These are phyloP conservation scores for Drosophila fulvimacula DNA, from an alignment of 2,888 invertebrate genomes.

Conservation along the genomic window DNA sequence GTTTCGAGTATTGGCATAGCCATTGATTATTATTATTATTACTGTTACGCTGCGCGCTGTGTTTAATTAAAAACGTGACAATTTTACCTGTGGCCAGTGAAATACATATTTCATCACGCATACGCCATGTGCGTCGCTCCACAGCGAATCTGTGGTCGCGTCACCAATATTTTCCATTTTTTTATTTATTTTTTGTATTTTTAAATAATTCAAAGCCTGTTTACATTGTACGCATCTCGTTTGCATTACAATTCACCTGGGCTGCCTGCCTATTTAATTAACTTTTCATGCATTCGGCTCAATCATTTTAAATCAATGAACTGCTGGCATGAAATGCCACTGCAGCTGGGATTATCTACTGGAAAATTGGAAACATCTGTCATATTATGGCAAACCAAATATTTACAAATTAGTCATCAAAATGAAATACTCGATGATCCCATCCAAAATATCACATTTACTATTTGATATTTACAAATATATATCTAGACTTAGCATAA, in stretches of 20 bases:
- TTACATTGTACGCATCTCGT: slow-evolving; percentile 55
- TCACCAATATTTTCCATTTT: background rate
- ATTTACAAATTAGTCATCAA: background rate
- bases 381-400: background rate
- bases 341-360: background rate
- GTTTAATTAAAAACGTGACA: slow-evolving; percentile 80
- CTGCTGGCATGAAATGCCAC: background rate
- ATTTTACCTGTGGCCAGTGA: slow-evolving; percentile 71
- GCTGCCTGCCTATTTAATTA: slow-evolving; percentile 68
- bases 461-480: too few relatives aligned
- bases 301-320: slow-evolving; percentile 19
- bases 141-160: slow-evolving; percentile 31
- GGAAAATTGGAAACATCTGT: too few relatives aligned
- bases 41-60: slow-evolving; percentile 26
- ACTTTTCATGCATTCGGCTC: slow-evolving; percentile 55
- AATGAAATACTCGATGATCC: too few relatives aligned
- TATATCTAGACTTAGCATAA: too few relatives aligned
- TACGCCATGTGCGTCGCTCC: slow-evolving; percentile 56
- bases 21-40: slow-evolving; percentile 66
- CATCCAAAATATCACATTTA: too few relatives aligned
- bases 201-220: slow-evolving; percentile 68
- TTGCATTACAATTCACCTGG: slow-evolving; percentile 70
- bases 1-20: slow-evolving; percentile 25
- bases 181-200: slow-evolving; percentile 34
- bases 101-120: slow-evolving; percentile 64